These are phyloP conservation scores for Lamprologus callipterus DNA, from an alignment of 2,113 vertebrate species.

Conservation along the genomic window DNA sequence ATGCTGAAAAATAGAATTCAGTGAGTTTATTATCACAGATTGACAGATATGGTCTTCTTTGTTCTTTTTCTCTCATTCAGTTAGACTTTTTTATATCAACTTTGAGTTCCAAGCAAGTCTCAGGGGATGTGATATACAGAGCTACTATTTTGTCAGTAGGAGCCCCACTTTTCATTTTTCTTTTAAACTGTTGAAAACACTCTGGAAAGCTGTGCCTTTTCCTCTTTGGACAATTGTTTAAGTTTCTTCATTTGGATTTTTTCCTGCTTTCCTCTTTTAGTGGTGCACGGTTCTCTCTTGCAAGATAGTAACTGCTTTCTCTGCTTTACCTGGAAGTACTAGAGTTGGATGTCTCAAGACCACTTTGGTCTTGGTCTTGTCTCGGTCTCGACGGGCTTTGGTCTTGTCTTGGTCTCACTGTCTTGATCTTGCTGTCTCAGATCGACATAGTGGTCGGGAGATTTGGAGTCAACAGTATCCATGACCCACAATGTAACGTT, in stretches of 20 bases:
- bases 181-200: not conserved
- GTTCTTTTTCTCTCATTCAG: not conserved
- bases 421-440: not conserved
- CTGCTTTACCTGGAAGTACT: not conserved
- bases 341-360: not conserved
- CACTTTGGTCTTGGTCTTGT: not conserved
- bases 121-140: not conserved
- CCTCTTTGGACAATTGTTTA: not conserved
- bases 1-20: not conserved
- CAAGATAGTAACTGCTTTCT: not conserved
- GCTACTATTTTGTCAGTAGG: not conserved
- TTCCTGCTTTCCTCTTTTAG: not conserved
- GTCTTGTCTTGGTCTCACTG: not conserved
- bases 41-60: not conserved
- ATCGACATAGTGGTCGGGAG: not conserved
- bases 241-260: not conserved
- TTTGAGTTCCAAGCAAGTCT: not conserved
- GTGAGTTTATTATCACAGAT: not conserved
- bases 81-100: not conserved
- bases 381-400: not conserved
- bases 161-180: not conserved
- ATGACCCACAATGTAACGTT: no score
- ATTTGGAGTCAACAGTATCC: not conserved
- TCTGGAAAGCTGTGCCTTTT: not conserved
- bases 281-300: not conserved